Percentiles rank a stretch among this genome's conserved stretches.
Conservation (phyloP, 2,797 vertebrate species). For the Hafferia zeledoni region DNA sequence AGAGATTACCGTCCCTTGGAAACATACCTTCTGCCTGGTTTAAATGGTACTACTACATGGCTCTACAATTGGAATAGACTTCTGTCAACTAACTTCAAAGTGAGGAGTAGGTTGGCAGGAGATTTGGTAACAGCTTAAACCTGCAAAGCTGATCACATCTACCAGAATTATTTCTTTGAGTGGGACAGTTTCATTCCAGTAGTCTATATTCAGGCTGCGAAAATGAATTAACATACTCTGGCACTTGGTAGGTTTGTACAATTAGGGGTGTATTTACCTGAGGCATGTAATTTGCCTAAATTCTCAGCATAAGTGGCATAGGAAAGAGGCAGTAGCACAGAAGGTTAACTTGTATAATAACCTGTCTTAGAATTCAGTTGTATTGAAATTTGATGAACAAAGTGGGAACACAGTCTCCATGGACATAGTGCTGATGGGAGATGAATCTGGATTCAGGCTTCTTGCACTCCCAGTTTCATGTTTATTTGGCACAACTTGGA, state of each 20-base stretch:
- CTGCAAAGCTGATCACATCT: not conserved
- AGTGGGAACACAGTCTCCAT: not conserved
- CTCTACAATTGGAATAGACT: not conserved
- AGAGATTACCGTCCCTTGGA: not conserved
- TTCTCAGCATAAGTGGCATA: accelerated
- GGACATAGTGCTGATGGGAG: not conserved
- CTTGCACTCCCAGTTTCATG: not conserved
- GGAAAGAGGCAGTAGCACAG: not conserved
- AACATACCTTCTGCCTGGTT: not conserved
- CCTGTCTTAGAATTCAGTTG: not conserved
- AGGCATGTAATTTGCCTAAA: not conserved
- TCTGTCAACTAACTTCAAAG: not conserved
- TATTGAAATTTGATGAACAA: not conserved
- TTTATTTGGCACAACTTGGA: not conserved
- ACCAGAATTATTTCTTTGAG: not conserved
- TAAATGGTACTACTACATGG: not conserved
- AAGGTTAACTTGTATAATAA: not conserved
- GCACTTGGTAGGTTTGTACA: not conserved
- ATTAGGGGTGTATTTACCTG: not conserved
- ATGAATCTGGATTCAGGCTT: not conserved
- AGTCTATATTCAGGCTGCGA: not conserved
- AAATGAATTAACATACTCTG: not conserved
- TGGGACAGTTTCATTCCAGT: not conserved
- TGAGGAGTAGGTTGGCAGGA: not conserved
- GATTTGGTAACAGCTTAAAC: not conserved